Base-by-base conservation (phyloP, 1,140 invertebrate genomes). In the Drosophila pectinifera region DNA sequence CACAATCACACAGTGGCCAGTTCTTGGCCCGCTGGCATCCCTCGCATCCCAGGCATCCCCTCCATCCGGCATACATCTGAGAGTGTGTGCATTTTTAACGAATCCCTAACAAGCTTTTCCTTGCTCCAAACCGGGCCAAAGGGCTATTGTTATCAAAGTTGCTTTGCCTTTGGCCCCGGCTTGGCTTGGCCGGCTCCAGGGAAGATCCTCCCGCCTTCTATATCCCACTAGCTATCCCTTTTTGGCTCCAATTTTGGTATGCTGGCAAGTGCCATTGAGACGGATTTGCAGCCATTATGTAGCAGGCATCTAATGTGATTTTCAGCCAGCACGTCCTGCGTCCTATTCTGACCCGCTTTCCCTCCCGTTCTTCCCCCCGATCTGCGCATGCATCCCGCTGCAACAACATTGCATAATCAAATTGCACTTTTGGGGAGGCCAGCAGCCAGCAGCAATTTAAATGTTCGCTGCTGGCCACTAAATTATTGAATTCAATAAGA, bases 401-500 rank as follows among this genome's bases (percentile, higher is more conserved):
- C 83, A 77, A 85, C 78, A 85, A 86, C 78, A 85, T 86, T 86
- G 83, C 83, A 86, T 86, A 86, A 86, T 86, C 83, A 86, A 86
- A 89, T 80, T 86, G 83, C 79, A 77, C 83, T 86, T 86, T 86
- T 86, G 84, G 84, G 70, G 70, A 36, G 49, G 42, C 58, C 57
- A 38, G 24, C 39, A 73, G 51, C 79, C 80, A 72, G 67, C 58
- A 73, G 75, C 83, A 86, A 86, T 88, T 86, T 86, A 75, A 88
- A 89, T 88, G 74, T 86, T 89, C 78, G 79, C 61, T 36, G 68
- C 77, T 51, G 65, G 67, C 67, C 84, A 84, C 85, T 89, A 89
- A 89, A 89, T 89, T 89, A 89, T 89, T 89, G 84, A 89, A 89
- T 89, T 89, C 84, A 89, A 89, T 89, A 89, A 85, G 80, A 88